Base-by-base conservation (phyloP, 92 coral and sea anemone genomes). In the Parazoanthus swiftii region DNA sequence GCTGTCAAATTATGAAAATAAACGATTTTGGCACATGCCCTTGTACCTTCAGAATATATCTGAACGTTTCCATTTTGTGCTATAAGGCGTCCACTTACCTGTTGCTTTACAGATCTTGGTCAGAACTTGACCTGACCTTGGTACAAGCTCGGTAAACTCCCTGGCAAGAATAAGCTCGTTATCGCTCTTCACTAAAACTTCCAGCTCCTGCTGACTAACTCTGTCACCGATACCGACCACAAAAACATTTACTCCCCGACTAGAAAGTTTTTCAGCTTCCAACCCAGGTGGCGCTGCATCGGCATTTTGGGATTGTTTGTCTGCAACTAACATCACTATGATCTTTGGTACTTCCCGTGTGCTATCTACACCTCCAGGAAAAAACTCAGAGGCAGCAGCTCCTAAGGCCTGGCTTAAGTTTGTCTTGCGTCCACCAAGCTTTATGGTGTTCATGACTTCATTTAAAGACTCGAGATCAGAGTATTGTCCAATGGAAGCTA, bases 131-230 rank as follows among this genome's bases (percentile, higher is more conserved):
- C n/a, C 65, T 56, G 68, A 29, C 68, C 82, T 26, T 79, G 82
- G 82, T 25, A 79, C 82, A 11, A 79, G 82, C 39, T 79, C 82
- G 65, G 68, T 48, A 79, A 79, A 79, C 9, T 79, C 82, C 46
- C 11, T 79, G n/a, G 82, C 37, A 79, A 79, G 38, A 37, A 50
- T 46, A 36, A 79, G 82, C 23, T 79, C 82, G 2, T 79, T 51
- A 4, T 79, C 82, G 26, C n/a, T 54, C 23, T 35, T 51, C 1
- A 79, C 82, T 56, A 79, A 79, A 51, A 50, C 65, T 8, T 10
- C 67, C 26, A 79, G 82, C 39, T 79, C 68, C 8, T 23, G 37
- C 4, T 35, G 38, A 51, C 13, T 68, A 18, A 79, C 43, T 35
- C 10, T 8, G 21, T 44, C 56, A 21, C 82, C 82, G 21, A 79